Evolutionary conservation across 2,797 vertebrate species (phyloP).

Genomic region (Todus mexicanus): DNA sequence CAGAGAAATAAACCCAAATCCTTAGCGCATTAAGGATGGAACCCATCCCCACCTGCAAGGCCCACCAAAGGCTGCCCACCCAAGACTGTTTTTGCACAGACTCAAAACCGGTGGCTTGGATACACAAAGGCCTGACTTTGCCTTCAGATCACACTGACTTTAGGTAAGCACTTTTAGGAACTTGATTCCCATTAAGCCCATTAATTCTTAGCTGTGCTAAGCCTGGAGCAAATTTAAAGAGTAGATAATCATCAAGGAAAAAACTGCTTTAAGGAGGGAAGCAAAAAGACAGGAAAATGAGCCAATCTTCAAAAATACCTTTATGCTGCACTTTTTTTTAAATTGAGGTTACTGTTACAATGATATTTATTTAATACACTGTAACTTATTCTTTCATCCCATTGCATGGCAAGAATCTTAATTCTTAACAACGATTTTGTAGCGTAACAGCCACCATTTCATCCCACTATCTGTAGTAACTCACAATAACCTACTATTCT

Average conservation of each 20-base stretch:
- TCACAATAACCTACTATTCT: not conserved
- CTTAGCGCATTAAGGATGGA: rapidly evolving
- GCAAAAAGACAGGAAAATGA: not conserved
- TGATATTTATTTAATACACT: not conserved
- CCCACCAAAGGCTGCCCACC: not conserved
- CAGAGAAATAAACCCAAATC: not conserved
- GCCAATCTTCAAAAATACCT: not conserved
- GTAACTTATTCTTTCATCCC: not conserved
- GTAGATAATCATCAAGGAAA: not conserved
- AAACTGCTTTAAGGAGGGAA: not conserved
- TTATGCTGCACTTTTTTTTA: not conserved
- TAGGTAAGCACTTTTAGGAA: not conserved
- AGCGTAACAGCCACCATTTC: not conserved
- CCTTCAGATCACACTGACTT: not conserved
- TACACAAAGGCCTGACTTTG: not conserved
- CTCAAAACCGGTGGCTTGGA: not conserved
- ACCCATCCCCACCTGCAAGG: not conserved
- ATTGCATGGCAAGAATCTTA: not conserved
- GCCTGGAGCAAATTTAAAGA: not conserved
- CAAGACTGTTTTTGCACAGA: not conserved
- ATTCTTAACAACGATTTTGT: not conserved
- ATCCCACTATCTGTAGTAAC: not conserved
- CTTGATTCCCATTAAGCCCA: not conserved
- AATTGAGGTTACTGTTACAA: not conserved
- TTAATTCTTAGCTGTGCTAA: not conserved